phyloP scores from a whole-genome alignment of 2,888 invertebrate species.

The Mythimna vitellina region DNA sequence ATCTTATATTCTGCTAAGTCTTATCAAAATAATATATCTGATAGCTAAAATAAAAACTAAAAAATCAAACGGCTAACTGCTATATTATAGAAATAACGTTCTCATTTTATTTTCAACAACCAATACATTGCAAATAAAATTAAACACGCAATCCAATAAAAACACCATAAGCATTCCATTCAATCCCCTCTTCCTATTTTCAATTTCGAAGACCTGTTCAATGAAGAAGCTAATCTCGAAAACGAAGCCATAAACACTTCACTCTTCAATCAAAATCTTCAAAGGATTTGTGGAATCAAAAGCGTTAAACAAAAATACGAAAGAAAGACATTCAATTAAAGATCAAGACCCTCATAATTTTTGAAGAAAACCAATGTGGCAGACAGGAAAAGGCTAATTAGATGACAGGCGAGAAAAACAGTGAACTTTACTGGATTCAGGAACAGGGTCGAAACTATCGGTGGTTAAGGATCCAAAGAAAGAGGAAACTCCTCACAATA shows the following conservation, averaged over 20 bases:
- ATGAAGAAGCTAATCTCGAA: conserved; percentile 31
- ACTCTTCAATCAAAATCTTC: conserved; percentile 9
- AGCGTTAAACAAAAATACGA: conserved; percentile 26
- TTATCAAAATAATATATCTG: neutral
- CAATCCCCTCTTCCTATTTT: conserved; percentile 1
- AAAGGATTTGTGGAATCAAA: conserved; percentile 26
- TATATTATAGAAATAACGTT: neutral
- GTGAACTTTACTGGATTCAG: too few relatives aligned
- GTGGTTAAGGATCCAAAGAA: too few relatives aligned
- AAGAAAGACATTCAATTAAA: conserved; percentile 20
- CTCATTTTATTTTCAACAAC: neutral
- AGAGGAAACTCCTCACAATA: too few relatives aligned
- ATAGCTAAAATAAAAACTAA: neutral
- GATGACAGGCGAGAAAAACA: too few relatives aligned
- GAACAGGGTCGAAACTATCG: too few relatives aligned
- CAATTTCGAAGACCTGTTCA: conserved; percentile 23
- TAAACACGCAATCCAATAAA: conserved; percentile 13
- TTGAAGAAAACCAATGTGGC: conserved; percentile 11
- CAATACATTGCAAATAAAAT: neutral
- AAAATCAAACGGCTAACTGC: neutral
- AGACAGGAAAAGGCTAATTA: too few relatives aligned
- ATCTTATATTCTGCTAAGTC: neutral
- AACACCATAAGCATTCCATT: conserved; percentile 6
- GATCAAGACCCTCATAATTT: conserved; percentile 12
- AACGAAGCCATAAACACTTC: conserved; percentile 25